phyloP scores from a whole-genome alignment of 2,797 vertebrate species.

The Oryzias sinensis region DNA sequence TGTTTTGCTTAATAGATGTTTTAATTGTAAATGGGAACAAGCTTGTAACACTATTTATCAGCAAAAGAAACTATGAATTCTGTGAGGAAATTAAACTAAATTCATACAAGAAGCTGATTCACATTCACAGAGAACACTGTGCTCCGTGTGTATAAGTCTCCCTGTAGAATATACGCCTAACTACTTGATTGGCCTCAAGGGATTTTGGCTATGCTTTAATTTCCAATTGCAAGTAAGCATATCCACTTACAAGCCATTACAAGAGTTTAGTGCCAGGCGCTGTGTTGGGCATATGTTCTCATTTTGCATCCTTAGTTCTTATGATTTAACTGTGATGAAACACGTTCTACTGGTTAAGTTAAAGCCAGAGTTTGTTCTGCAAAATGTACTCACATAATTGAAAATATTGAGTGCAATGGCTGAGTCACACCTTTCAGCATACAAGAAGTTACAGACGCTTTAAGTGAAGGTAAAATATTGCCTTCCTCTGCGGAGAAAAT shows the following conservation, averaged over 20 bases:
- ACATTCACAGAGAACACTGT: constrained; percentile 23
- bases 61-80: constrained; percentile 56
- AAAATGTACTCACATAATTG: constrained; percentile 32
- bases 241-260: constrained; percentile 72
- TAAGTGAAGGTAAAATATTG: no score
- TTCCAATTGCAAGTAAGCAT: constrained; percentile 65
- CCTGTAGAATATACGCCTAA: constrained; percentile 55
- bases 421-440: constrained; percentile 2
- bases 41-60: constrained; percentile 43
- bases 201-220: constrained; percentile 69
- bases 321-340: constrained; percentile 47
- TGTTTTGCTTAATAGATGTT: constrained; percentile 56
- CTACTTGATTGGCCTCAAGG: constrained; percentile 65
- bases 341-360: constrained; percentile 41
- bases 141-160: constrained; percentile 41
- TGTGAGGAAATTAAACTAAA: constrained; percentile 55
- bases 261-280: constrained; percentile 55
- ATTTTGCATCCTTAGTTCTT: constrained; percentile 38
- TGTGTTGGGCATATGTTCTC: constrained; percentile 41
- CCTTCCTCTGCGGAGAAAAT: no score
- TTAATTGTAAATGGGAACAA: constrained; percentile 53
- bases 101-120: constrained; percentile 24
- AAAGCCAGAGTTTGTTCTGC: constrained; percentile 26
- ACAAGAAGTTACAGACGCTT: constrained; percentile 18
- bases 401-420: constrained; percentile 20